Percentiles rank a stretch among this genome's conserved stretches.
Evolutionary conservation across 2,113 vertebrate genomes (phyloP).

Genomic region (Tetrax tetrax): DNA sequence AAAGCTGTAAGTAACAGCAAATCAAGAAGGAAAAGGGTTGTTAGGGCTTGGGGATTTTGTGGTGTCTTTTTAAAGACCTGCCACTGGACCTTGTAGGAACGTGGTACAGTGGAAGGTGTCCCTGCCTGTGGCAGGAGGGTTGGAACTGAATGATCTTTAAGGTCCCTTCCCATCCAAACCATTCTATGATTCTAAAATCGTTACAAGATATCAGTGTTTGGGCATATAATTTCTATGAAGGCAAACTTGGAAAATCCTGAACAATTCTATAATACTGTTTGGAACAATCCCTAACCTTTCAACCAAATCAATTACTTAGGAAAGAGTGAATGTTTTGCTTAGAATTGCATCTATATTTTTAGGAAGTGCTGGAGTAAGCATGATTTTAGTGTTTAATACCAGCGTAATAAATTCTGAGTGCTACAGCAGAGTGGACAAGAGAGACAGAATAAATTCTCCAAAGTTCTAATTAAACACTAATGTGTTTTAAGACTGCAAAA

Average conservation of each 20-base stretch:
- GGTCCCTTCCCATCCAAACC: too few relatives aligned
- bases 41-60: rapidly evolving
- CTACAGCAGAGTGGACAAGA: background rate
- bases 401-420: background rate
- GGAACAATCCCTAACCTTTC: background rate
- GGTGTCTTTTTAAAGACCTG: background rate
- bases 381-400: background rate
- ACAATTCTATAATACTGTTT: background rate
- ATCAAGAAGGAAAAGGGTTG: background rate
- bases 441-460: background rate
- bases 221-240: background rate
- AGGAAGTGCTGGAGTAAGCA: background rate
- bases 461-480: background rate
- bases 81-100: background rate
- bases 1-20: background rate
- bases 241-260: background rate
- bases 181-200: background rate
- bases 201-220: background rate
- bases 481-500: background rate
- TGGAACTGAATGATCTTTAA: too few relatives aligned
- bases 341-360: background rate
- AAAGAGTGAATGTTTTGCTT: background rate
- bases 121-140: too few relatives aligned
- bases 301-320: background rate
- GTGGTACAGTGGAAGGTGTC: too few relatives aligned